Evolutionary conservation across 1,140 invertebrate species (phyloP), one percentile per base, ranked within the genome.

Genomic region (Platorchestia sp.): DNA sequence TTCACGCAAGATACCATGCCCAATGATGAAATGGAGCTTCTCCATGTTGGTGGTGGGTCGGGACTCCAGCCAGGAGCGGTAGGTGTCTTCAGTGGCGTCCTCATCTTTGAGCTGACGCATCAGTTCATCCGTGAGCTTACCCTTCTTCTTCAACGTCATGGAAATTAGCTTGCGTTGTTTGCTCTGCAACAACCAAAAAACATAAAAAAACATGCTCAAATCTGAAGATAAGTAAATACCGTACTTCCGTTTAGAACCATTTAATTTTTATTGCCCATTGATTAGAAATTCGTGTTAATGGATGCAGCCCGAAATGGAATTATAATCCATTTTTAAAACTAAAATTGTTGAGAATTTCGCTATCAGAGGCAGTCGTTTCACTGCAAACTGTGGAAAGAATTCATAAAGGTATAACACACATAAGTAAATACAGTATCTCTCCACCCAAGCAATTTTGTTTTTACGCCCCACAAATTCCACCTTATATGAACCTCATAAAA

Each of bases 21-120:
- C 99, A 96, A 99, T 99, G 96, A 99, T 99, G 97, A 99, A 99
- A 97, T 99, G 99, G 0, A 99, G 97, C 97, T 99, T 99, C 97
- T 99, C 99, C 95, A 99, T 97, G 97, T 99, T 99, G 1, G 99
- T 99, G 0, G 99, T 99, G 7, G 99, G 99, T 95, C 99, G 97
- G 5, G 99, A 99, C 97, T 99, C 99, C 41, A 99, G 97, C 98
- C 99, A 99, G 0, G 98, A 99, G 97, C 99, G 99, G 97, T 99
- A 99, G 97, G 98, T 99, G 97, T 99, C 99, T 0, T 98, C 98
- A 0, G 98, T 98, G 96, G 99, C 99, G 96, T 99, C 98, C 97
- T 99, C 98, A 96, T 99, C 99, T 97, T 98, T 98, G 44, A 99
- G 97, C 96, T 98, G 98, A 95, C 98, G 97, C 42, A 99, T 97